phyloP scores from a whole-genome alignment of 2,797 vertebrate genomes.

The Rhyacichthys aspro region DNA sequence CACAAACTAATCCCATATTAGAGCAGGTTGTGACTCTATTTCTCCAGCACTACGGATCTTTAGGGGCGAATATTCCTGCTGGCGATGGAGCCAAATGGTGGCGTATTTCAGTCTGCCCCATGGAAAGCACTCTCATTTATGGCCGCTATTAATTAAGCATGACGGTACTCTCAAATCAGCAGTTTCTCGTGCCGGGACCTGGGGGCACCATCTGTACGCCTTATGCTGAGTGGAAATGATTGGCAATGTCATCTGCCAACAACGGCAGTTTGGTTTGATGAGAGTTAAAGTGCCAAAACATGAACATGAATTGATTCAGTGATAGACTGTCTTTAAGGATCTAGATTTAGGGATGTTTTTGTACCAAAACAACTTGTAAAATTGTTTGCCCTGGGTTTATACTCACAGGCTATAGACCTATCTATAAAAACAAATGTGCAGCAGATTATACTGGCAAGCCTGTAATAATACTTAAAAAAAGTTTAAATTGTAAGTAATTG shows the following conservation, averaged over 20 bases:
- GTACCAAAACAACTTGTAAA: no score
- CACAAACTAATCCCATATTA: slow-evolving; percentile 73
- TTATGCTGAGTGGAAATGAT: slow-evolving; percentile 72
- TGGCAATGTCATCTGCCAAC: slow-evolving; percentile 73
- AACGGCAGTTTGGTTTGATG: slow-evolving; percentile 51
- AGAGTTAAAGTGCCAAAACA: slow-evolving; percentile 28
- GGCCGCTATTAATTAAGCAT: slow-evolving; percentile 81
- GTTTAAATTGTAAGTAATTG: no score
- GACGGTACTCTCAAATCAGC: slow-evolving; percentile 81
- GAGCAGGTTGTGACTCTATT: slow-evolving; percentile 69
- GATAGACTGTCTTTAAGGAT: slow-evolving; percentile 7
- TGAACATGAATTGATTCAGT: slow-evolving; percentile 12
- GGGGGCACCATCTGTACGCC: slow-evolving; percentile 75
- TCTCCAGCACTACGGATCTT: slow-evolving; percentile 58
- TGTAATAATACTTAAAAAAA: no score
- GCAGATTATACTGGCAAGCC: no score
- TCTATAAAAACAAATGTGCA: no score
- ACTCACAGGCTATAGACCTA: no score
- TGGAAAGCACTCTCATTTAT: slow-evolving; percentile 66
- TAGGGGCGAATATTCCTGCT: slow-evolving; percentile 62
- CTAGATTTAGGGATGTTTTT: no score
- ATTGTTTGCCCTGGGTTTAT: no score
- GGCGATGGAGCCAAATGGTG: slow-evolving; percentile 64
- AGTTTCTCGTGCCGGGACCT: slow-evolving; percentile 73
- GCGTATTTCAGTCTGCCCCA: slow-evolving; percentile 65